These are phyloP conservation scores for Sebastes goodei DNA, from an alignment of 2,797 vertebrate genomes.

Conservation along the genomic window DNA sequence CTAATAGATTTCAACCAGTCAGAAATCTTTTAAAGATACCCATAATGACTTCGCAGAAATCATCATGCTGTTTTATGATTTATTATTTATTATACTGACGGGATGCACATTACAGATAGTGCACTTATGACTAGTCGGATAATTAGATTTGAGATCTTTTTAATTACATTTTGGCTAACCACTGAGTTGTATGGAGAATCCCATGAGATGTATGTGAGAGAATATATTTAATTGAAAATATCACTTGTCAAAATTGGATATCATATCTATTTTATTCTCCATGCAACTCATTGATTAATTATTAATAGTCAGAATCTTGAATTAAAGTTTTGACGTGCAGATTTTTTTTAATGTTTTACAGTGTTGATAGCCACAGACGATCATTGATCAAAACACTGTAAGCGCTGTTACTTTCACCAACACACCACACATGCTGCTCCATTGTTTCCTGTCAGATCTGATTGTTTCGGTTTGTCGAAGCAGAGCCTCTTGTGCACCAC, in stretches of 20 bases:
- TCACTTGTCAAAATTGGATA: neutral
- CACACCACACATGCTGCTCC: neutral
- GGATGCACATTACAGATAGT: neutral
- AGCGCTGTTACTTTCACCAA: neutral
- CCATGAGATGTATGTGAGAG: neutral
- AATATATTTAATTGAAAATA: neutral
- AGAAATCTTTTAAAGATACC: neutral
- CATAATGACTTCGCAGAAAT: neutral
- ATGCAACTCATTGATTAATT: neutral
- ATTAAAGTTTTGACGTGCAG: neutral
- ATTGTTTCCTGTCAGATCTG: slow-evolving; percentile 24
- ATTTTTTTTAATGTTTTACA: neutral
- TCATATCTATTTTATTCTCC: neutral
- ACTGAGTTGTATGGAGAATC: neutral
- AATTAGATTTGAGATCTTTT: neutral
- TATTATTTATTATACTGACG: neutral
- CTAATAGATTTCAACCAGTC: neutral
- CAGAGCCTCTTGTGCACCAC: neutral
- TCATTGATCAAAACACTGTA: neutral
- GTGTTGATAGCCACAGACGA: neutral
- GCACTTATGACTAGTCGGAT: neutral
- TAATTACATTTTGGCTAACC: neutral
- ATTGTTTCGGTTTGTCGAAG: slow-evolving; percentile 9
- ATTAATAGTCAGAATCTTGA: neutral
- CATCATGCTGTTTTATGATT: neutral